Evolutionary conservation across 1,140 invertebrate species (phyloP).

Genomic region (Sipha flava): DNA sequence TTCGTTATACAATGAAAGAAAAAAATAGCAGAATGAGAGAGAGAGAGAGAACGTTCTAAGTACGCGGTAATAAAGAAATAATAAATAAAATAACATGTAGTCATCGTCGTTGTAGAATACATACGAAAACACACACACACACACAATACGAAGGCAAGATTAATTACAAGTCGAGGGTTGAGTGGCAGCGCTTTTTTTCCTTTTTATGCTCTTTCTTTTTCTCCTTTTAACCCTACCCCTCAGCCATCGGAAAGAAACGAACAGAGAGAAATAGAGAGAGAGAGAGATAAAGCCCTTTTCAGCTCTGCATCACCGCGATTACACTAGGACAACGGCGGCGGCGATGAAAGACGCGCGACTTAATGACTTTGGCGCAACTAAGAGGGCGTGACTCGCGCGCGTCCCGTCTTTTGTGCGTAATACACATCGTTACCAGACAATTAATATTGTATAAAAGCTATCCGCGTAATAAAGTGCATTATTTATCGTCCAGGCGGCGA

Average conservation of each 20-base stretch:
- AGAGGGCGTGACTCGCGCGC: conserved; percentile 11
- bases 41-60: neutral
- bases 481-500: neutral
- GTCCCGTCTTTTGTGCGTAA: conserved; percentile 4
- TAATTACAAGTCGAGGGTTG: conserved; percentile 24
- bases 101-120: neutral
- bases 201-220: neutral
- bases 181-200: neutral
- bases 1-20: neutral
- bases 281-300: too few relatives aligned
- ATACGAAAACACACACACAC: too few relatives aligned
- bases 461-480: neutral
- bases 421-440: conserved; percentile 18
- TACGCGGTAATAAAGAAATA: conserved; percentile 9
- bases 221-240: neutral
- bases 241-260: neutral
- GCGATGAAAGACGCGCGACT: neutral
- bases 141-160: conserved; percentile 11
- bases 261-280: too few relatives aligned
- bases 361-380: conserved; percentile 21
- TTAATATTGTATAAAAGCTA: conserved; percentile 22
- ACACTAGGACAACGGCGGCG: neutral
- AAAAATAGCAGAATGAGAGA: neutral
- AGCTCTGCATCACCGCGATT: too few relatives aligned
- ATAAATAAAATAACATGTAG: conserved; percentile 29